These are phyloP conservation scores for Hemitrygon akajei DNA, from an alignment of 2,797 vertebrate genomes.

Conservation along the genomic window DNA sequence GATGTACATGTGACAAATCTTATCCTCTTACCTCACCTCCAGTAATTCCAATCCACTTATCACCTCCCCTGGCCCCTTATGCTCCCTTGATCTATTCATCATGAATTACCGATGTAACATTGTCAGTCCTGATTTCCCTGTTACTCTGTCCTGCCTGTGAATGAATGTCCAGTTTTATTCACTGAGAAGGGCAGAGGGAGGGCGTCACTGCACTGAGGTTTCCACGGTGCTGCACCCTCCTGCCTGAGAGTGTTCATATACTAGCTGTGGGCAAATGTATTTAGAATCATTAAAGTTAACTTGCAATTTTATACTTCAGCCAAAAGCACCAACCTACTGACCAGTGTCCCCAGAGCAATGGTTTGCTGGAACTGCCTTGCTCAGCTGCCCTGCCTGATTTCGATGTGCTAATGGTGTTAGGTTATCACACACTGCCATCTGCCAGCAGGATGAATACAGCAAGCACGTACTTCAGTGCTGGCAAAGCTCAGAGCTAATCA, in stretches of 20 bases:
- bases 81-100: too few species aligned
- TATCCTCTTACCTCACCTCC: too few species aligned
- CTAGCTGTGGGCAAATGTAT: neutral
- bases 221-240: neutral
- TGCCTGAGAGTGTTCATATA: neutral
- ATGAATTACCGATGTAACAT: too few species aligned
- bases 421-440: conserved; percentile 9
- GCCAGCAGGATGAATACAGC: neutral
- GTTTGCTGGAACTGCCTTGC: neutral
- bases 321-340: neutral
- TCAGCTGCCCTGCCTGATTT: neutral
- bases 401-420: neutral
- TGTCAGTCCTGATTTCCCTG: too few species aligned
- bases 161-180: too few species aligned
- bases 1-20: too few species aligned
- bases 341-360: neutral
- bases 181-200: too few species aligned
- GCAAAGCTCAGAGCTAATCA: neutral
- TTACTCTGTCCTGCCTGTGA: too few species aligned
- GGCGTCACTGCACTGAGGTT: neutral
- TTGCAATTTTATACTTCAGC: neutral
- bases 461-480: neutral
- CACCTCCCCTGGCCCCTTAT: too few species aligned
- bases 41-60: too few species aligned
- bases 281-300: neutral